Base-by-base conservation (phyloP, 2,113 vertebrate genomes). In the Arenaria interpres region DNA sequence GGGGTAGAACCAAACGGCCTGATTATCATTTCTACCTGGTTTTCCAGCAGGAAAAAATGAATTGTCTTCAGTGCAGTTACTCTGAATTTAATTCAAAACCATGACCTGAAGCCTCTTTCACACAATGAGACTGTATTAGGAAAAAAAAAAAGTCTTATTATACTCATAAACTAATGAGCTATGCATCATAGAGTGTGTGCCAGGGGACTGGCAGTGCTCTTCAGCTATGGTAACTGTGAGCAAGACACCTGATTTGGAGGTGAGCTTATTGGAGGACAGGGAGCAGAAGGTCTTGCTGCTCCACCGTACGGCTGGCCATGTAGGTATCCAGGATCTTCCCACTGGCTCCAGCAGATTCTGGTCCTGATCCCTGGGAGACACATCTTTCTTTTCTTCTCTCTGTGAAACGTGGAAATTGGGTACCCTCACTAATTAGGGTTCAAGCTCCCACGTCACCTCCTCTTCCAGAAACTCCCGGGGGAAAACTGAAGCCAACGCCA, bases 251-350 rank as follows among this genome's bases (percentile, higher is more conserved):
- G 56, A 32, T 64, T 60, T 10, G 14, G 73, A 60, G 57, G 6
- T 24, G 57, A 66, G 28, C 30, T 72, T 24, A 14, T 32, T 0
- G 0, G 68, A 78, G n/a, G 28, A n/a, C 33, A 37, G 0, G 0
- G 64, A 53, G 68, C 33, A 54, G 37, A 45, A 53, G 7, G 13
- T 56, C 54, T 57, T 3, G 1, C 35, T 75, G 60, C 66, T 75
- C 77, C 50, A 35, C 25, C 5, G 0, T 12, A 30, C 4, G 0
- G 18, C 32, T 48, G 12, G 10, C 53, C 46, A 37, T 2, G 0
- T 2, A 32, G 33, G 46, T 0, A 0, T 41, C 33, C 6, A 48
- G 67, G 48, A 79, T 53, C 68, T 67, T 79, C 86, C 72, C n/a
- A 6, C 0, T 51, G 35, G 4, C n/a, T 73, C 76, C 59, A 63